Conservation (phyloP, 2,888 invertebrate genomes). For the Drosophila cognata region DNA sequence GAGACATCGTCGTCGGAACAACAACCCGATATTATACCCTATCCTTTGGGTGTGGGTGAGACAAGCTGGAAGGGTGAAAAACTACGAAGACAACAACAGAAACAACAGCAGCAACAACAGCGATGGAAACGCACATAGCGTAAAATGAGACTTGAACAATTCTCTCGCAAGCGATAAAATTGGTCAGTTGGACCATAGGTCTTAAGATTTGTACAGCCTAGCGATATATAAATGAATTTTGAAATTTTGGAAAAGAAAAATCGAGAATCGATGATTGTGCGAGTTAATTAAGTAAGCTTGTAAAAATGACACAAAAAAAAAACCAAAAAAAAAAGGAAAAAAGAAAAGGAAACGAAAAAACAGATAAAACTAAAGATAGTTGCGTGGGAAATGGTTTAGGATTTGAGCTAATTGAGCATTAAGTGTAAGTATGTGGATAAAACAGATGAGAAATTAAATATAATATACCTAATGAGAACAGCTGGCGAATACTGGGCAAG, state of each 20-base stretch:
- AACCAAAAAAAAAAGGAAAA: not conserved
- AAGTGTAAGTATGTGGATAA: constrained; percentile 47
- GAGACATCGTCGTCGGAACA: constrained; percentile 72
- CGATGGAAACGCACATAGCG: constrained; percentile 71
- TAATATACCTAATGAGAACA: constrained; percentile 18
- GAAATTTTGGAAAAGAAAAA: constrained; percentile 11
- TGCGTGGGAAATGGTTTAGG: constrained; percentile 48
- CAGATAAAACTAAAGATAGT: constrained; percentile 20
- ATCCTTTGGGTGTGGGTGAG: constrained; percentile 75
- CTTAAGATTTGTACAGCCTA: constrained; percentile 76
- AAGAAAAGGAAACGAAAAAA: not conserved
- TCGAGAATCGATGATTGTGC: not conserved
- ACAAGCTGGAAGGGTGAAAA: constrained; percentile 68
- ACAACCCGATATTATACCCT: constrained; percentile 82
- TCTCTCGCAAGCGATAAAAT: constrained; percentile 53
- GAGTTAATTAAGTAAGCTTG: constrained; percentile 60
- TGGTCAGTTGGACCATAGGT: constrained; percentile 45
- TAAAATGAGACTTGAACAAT: constrained; percentile 32
- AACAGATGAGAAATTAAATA: constrained; percentile 8
- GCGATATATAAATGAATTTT: constrained; percentile 63
- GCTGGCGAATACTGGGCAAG: constrained; percentile 23
- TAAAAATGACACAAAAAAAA: constrained; percentile 57
- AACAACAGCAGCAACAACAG: constrained; percentile 23
- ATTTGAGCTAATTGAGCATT: constrained; percentile 69
- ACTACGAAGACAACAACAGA: constrained; percentile 47